Evolutionary conservation across 64 coral and sea anemone species (phyloP), one percentile per base, ranked within the genome.

Genomic region (Anthopleura sola): DNA sequence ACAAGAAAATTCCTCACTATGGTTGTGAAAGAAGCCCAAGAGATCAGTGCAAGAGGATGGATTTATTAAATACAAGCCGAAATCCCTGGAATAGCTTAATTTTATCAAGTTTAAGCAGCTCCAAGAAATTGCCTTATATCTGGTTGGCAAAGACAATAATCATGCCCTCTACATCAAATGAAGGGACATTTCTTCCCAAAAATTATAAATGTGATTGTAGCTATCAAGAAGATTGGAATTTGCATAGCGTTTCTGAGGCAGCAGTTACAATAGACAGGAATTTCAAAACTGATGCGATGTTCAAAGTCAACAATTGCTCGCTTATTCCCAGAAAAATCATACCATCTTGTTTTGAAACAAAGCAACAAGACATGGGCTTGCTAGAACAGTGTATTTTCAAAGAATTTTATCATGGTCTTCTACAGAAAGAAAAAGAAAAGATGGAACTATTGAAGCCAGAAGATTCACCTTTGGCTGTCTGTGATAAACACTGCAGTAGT

Each of bases 401-500:
- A 28, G 66, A 71, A 1, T 71, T 71, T 71, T 71, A 71, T 15
- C 10, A 71, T 71, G 29, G 23, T 14, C 2, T 71, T 34, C 26
- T 71, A 4, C 66, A 71, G 13, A 71, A 71, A 71, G 29, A 31
- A 26, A 31, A 69, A 69, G 66, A 71, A 32, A 34, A 71, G 11
- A 14, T 71, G 28, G 66, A 17, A 0, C 14, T 71, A 3, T 34
- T 71, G 2, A 71, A 29, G 28, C 28, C 66, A 31, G 66, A 32
- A 1, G 26, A 71, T 20, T n/a, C 66, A 71, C 29, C n/a, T 48
- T 47, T 79, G 75, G 13, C 16, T 48, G 19, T 26, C 19, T 19
- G 21, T 34, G 37, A 79, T 24, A 37, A 38, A 44, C 76, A 79
- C 15, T 79, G 76, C 20, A 83, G 82, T 51, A 83, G 82, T 83